Percentiles rank a stretch among this genome's conserved stretches.
Evolutionary conservation across 1,140 invertebrate species (phyloP).

Genomic region (Trachelipus rathkii): DNA sequence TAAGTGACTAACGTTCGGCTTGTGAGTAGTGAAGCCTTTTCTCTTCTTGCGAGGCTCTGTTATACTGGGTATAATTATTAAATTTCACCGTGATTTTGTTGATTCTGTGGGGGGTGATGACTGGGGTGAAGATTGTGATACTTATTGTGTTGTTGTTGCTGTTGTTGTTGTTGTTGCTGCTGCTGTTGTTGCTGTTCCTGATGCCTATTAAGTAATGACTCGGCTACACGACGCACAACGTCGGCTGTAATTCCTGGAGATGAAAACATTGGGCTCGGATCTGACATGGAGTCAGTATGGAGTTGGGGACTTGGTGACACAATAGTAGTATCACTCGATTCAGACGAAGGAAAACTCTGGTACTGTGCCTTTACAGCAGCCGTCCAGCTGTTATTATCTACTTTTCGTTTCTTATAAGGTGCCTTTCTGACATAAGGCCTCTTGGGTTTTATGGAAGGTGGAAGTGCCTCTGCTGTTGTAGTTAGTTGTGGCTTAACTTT

Average conservation of each 20-base stretch:
- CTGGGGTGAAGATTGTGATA: background rate
- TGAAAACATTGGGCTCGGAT: background rate
- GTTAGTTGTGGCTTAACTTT: background rate
- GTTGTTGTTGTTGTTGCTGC: background rate
- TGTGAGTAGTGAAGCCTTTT: too few species aligned
- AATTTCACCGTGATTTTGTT: too few species aligned
- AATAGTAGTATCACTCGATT: background rate
- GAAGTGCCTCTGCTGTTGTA: background rate
- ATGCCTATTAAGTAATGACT: background rate
- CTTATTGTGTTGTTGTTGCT: background rate
- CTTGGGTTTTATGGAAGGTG: slow-evolving; percentile 10
- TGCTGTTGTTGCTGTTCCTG: background rate
- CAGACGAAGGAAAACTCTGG: background rate
- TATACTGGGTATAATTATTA: too few species aligned
- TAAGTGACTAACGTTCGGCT: too few species aligned
- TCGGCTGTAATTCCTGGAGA: background rate
- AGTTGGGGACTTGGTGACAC: too few species aligned
- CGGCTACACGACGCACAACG: background rate
- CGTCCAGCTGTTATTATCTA: slow-evolving; percentile 39
- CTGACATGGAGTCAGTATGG: background rate
- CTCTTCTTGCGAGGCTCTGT: too few species aligned
- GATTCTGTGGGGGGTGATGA: too few species aligned
- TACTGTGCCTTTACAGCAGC: slow-evolving; percentile 37
- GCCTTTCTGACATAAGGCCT: background rate
- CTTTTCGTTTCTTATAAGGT: slow-evolving; percentile 37